Percentiles rank a stretch among this genome's conserved stretches.
Conservation (phyloP, 2,113 vertebrate genomes). For the Nyctereutes procyonoides region DNA sequence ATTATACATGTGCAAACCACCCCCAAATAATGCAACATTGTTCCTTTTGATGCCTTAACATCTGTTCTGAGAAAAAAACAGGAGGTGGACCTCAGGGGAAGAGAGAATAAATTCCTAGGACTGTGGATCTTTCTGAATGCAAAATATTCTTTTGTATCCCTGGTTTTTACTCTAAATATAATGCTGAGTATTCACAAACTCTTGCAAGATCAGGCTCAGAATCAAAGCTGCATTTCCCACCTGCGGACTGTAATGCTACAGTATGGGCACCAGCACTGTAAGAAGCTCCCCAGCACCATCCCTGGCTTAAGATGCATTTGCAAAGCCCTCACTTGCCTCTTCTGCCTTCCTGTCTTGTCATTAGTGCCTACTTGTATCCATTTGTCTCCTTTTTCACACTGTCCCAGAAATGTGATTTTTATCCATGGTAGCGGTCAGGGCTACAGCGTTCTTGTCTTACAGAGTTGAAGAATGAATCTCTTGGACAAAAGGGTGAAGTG, state of each 20-base stretch:
- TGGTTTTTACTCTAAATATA: background rate
- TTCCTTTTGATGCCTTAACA: background rate
- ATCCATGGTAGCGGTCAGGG: background rate
- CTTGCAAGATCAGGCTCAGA: background rate
- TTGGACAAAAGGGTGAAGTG: background rate
- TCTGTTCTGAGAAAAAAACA: background rate
- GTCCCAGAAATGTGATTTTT: background rate
- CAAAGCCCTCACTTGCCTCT: background rate
- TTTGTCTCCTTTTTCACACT: background rate
- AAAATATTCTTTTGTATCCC: background rate
- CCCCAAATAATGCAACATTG: background rate
- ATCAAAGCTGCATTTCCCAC: background rate
- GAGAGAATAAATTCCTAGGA: background rate
- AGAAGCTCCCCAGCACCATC: fast-evolving
- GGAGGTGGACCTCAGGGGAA: background rate
- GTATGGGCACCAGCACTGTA: no score
- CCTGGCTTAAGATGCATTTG: background rate
- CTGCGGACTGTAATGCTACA: background rate
- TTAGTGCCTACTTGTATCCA: background rate
- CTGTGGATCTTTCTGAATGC: background rate
- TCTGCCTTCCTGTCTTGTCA: background rate
- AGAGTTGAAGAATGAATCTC: background rate
- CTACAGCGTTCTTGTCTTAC: background rate
- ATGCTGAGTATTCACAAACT: background rate
- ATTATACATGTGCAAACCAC: background rate